Evolutionary conservation across 2,888 invertebrate species (phyloP).

Genomic region (Ditula angustiorana): DNA sequence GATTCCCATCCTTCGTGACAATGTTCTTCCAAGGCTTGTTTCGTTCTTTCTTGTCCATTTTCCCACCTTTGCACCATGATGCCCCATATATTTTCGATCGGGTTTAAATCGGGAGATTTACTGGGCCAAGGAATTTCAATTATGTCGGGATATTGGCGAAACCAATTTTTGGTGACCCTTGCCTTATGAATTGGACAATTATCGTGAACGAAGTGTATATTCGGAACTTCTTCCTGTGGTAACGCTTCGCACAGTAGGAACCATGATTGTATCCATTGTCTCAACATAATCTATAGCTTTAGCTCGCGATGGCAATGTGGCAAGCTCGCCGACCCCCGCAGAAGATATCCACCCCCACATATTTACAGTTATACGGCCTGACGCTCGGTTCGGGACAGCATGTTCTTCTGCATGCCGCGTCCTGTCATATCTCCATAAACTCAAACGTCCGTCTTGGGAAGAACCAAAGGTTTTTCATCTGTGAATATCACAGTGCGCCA

Average conservation of each 20-base stretch:
- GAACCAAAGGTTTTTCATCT: not conserved
- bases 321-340: not conserved
- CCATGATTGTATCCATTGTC: not conserved
- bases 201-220: conserved; percentile 1
- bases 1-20: not conserved
- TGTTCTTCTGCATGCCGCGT: not conserved
- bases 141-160: not conserved
- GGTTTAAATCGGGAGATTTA: not conserved
- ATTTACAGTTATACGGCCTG: not conserved
- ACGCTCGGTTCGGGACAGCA: not conserved
- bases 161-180: not conserved
- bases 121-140: not conserved
- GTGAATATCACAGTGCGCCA: not conserved
- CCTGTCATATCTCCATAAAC: conserved; percentile 3
- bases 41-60: not conserved
- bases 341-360: not conserved
- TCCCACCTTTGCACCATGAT: not conserved
- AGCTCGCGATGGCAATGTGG: not conserved
- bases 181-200: conserved; percentile 1
- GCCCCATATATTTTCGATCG: not conserved
- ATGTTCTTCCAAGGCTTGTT: not conserved
- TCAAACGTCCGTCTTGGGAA: not conserved
- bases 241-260: not conserved
- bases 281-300: not conserved
- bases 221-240: not conserved